Evolutionary conservation across 2,888 invertebrate species (phyloP).

Genomic region (Phortica okadai): DNA sequence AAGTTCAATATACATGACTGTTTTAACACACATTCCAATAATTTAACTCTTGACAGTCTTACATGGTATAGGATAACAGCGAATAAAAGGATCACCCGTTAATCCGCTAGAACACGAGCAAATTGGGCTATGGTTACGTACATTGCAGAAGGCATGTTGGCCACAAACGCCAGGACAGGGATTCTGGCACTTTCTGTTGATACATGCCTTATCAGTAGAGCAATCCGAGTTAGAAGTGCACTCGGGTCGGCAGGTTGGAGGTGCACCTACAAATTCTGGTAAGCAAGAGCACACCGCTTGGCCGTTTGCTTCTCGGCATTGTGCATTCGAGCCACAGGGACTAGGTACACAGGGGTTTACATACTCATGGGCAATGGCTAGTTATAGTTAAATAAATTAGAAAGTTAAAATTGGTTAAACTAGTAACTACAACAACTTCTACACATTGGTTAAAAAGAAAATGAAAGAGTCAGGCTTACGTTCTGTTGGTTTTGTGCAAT

Average conservation of each 20-base stretch:
- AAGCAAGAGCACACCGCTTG: slow-evolving; percentile 85
- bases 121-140: slow-evolving; percentile 87
- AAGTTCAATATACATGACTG: background rate
- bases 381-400: slow-evolving; percentile 42
- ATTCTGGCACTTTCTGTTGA: slow-evolving; percentile 84
- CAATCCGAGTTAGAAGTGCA: slow-evolving; percentile 86
- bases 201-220: slow-evolving; percentile 82
- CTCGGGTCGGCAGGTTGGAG: slow-evolving; percentile 85
- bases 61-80: slow-evolving; percentile 79
- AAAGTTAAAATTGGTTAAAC: slow-evolving; percentile 44
- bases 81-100: slow-evolving; percentile 86
- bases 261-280: slow-evolving; percentile 82
- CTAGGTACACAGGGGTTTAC: slow-evolving; percentile 77
- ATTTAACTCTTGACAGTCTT: slow-evolving; percentile 50
- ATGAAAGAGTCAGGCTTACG: slow-evolving; percentile 69
- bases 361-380: slow-evolving; percentile 77
- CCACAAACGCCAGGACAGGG: slow-evolving; percentile 88
- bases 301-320: slow-evolving; percentile 83
- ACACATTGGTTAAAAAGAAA: slow-evolving; percentile 45
- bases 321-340: slow-evolving; percentile 87
- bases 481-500: slow-evolving; percentile 77
- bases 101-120: slow-evolving; percentile 83
- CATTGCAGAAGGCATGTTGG: slow-evolving; percentile 83
- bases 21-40: background rate
- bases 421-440: slow-evolving; percentile 62